A percentile compares a stretch with the other conserved stretches of the same genome.
Conservation (phyloP, 2,113 vertebrate species). For the Semicossyphus pulcher region DNA sequence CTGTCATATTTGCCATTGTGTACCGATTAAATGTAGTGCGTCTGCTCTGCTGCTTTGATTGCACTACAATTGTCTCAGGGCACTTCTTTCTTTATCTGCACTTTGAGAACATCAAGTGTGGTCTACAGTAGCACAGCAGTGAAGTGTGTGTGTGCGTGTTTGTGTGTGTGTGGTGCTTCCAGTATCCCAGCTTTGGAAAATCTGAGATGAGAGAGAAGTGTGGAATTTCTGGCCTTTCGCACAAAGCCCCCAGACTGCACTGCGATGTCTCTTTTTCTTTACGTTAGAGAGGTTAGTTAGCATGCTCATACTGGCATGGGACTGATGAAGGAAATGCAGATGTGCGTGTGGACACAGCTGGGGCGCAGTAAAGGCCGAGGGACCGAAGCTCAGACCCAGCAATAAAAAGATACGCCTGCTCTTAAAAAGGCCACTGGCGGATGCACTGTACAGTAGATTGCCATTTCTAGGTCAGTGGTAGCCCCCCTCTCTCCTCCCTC, state of each 20-base stretch:
- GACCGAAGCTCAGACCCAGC: not conserved
- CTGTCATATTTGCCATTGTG: not conserved
- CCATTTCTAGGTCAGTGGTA: constrained; percentile 79
- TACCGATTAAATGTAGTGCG: not conserved
- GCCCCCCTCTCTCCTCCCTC: not conserved
- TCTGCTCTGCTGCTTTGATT: not conserved
- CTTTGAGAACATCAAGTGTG: not conserved
- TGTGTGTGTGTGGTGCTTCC: constrained; percentile 1
- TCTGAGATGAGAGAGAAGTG: constrained; percentile 48
- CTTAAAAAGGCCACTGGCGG: constrained; percentile 30
- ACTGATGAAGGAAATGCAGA: constrained; percentile 47
- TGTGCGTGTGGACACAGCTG: constrained; percentile 45
- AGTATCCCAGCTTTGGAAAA: constrained; percentile 45
- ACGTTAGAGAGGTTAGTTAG: constrained; percentile 31
- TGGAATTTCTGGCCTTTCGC: constrained; percentile 64
- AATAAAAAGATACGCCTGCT: constrained; percentile 8
- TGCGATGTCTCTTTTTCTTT: constrained; percentile 13
- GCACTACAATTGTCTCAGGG: not conserved
- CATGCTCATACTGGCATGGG: constrained; percentile 6
- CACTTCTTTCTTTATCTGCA: constrained; percentile 24
- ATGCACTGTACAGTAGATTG: constrained; percentile 41
- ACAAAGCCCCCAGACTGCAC: not conserved
- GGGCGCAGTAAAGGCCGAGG: constrained; percentile 7
- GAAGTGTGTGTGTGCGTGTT: constrained; percentile 13
- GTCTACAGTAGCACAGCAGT: not conserved